Percentiles rank a stretch among this genome's conserved stretches.
These are phyloP conservation scores for Agrochola litura DNA, from an alignment of 2,888 invertebrate genomes.

Conservation along the genomic window DNA sequence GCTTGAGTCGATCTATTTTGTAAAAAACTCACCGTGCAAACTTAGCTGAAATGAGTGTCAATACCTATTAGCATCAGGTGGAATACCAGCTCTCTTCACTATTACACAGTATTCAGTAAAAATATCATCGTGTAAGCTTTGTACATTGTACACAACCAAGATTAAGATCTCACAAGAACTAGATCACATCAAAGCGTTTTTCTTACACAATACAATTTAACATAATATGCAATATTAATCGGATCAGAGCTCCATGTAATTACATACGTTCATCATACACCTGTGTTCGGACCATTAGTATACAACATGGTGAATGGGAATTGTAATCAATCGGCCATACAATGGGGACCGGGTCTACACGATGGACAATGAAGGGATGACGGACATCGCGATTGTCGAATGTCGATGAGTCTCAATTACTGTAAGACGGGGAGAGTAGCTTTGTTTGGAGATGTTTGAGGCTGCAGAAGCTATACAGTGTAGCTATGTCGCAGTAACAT, in stretches of 20 bases:
- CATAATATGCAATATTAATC: constrained; percentile 78
- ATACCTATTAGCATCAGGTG: too few relatives aligned
- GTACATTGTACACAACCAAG: background rate
- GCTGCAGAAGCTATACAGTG: background rate
- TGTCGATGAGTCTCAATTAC: constrained; percentile 71
- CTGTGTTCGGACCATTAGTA: constrained; percentile 69
- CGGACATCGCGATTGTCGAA: constrained; percentile 65
- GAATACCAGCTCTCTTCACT: too few relatives aligned
- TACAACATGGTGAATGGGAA: constrained; percentile 74
- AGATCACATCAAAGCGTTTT: constrained; percentile 41
- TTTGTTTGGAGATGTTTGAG: constrained; percentile 36
- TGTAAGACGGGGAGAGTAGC: constrained; percentile 33
- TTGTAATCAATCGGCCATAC: constrained; percentile 84
- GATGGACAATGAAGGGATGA: constrained; percentile 66
- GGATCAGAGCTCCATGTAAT: constrained; percentile 77
- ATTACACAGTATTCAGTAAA: too few relatives aligned
- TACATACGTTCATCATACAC: constrained; percentile 71
- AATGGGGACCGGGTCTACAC: constrained; percentile 71
- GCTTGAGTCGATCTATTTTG: too few relatives aligned
- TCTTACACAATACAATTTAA: constrained; percentile 61
- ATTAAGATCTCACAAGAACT: constrained; percentile 12
- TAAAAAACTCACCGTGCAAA: too few relatives aligned
- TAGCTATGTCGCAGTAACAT: background rate
- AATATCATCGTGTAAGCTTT: too few relatives aligned
- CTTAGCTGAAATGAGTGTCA: too few relatives aligned